Evolutionary conservation across 2,113 vertebrate species (phyloP).

Genomic region (Nothocercus julius): DNA sequence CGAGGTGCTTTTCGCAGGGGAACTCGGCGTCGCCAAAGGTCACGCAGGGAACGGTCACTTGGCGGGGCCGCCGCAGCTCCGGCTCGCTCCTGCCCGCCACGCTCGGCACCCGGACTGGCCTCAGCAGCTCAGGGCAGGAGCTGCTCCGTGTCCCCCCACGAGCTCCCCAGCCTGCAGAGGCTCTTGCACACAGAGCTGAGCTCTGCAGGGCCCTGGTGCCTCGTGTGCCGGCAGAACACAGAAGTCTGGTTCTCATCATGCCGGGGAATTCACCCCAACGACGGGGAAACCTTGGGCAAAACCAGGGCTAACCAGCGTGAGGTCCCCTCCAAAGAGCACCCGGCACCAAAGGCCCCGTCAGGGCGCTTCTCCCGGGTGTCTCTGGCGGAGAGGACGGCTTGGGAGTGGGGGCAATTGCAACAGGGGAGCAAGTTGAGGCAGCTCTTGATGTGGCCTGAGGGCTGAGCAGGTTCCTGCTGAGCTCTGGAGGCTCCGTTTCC

Average conservation of each 20-base stretch:
- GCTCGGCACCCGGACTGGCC: fast-evolving
- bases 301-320: fast-evolving
- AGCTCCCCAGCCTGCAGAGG: background rate
- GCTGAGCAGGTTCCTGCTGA: fast-evolving
- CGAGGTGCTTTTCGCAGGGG: background rate
- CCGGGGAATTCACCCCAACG: background rate
- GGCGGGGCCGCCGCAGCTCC: too few relatives aligned
- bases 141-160: too few relatives aligned
- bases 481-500: background rate
- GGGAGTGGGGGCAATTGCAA: fast-evolving
- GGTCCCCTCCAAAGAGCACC: background rate
- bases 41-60: background rate
- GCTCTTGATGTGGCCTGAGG: fast-evolving
- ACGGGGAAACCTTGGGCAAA: background rate
- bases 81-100: fast-evolving
- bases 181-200: background rate
- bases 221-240: fast-evolving
- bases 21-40: background rate
- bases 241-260: fast-evolving
- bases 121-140: too few relatives aligned
- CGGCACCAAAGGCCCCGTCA: fast-evolving
- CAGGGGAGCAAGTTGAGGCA: fast-evolving
- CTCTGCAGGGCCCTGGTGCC: background rate
- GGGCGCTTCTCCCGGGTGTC: fast-evolving
- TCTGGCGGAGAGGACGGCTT: fast-evolving